Evolutionary conservation across 2,888 invertebrate species (phyloP).

Genomic region (Prenolepis imparis): DNA sequence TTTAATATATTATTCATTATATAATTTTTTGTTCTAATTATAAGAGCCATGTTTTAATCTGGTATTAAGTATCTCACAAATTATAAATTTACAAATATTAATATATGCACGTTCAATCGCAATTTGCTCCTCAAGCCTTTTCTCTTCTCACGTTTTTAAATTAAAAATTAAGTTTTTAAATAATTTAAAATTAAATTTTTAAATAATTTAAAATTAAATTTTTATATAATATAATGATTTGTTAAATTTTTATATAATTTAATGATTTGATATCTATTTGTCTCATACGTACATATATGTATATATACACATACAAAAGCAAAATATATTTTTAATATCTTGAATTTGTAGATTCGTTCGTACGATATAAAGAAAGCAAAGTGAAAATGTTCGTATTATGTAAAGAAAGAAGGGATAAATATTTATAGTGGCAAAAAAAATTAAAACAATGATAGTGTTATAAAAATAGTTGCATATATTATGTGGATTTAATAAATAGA

Average conservation of each 20-base stretch:
- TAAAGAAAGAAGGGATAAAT: neutral
- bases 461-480: neutral
- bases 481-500: neutral
- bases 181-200: neutral
- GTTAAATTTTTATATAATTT: neutral
- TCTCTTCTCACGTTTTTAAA: too few species aligned
- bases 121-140: too few species aligned
- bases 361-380: conserved; percentile 56
- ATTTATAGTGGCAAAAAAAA: conserved; percentile 8
- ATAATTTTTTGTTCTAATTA: too few species aligned
- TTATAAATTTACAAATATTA: too few species aligned
- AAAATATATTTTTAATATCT: conserved; percentile 27
- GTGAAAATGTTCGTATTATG: conserved; percentile 43
- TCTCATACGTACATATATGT: neutral
- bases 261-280: neutral
- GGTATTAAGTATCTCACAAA: too few species aligned
- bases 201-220: neutral
- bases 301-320: neutral
- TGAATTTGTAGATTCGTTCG: conserved; percentile 48
- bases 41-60: too few species aligned
- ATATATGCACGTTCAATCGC: too few species aligned
- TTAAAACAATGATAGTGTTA: neutral
- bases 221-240: neutral
- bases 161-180: too few species aligned
- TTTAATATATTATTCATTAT: too few species aligned